Percentiles rank a stretch among this genome's conserved stretches.
phyloP scores from a whole-genome alignment of 2,113 vertebrate species.

The Neopipo cinnamomea region DNA sequence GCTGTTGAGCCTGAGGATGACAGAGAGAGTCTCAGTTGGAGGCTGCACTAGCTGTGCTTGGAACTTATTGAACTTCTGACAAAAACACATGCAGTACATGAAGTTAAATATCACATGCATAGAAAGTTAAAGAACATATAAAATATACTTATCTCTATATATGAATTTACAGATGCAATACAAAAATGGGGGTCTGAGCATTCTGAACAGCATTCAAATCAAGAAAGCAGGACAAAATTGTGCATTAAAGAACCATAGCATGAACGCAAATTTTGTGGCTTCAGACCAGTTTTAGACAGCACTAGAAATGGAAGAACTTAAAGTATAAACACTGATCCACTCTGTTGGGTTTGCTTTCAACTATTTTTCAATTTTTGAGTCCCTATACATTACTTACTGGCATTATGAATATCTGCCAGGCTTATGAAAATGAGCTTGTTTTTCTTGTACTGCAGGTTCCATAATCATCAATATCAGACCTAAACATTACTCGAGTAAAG shows the following conservation, averaged over 20 bases:
- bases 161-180: neutral
- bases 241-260: neutral
- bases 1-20: conserved; percentile 22
- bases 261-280: neutral
- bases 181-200: neutral
- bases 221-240: neutral
- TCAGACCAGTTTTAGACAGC: conserved; percentile 1
- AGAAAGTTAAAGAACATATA: neutral
- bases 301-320: neutral
- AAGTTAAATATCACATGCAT: neutral
- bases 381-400: neutral
- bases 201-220: neutral
- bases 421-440: conserved; percentile 12
- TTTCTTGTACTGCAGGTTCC: neutral
- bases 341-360: neutral
- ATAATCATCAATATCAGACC: neutral
- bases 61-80: neutral
- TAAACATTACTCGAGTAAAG: neutral
- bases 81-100: neutral
- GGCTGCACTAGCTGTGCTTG: neutral
- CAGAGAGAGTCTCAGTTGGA: neutral
- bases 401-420: neutral
- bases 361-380: neutral
- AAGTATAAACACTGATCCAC: neutral
- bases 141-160: neutral